Conservation (phyloP, 1,140 invertebrate species). For the Lepeophtheirus salmonis region DNA sequence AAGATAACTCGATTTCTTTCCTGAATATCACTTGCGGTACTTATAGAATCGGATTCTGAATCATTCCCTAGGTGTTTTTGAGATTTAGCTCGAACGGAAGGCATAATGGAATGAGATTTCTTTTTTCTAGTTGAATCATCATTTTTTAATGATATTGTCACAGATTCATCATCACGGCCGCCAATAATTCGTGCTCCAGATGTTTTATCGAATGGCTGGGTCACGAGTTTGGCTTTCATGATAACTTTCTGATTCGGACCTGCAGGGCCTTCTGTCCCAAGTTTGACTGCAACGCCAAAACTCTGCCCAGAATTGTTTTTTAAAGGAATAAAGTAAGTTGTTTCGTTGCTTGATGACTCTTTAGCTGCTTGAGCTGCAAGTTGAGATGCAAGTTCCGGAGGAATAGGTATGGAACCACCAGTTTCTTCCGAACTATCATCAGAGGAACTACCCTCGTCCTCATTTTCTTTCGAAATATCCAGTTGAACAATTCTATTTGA, state of each 20-base stretch:
- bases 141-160: background rate
- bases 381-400: slow-evolving; percentile 4
- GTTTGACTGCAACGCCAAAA: slow-evolving; percentile 18
- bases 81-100: background rate
- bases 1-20: background rate
- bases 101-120: background rate
- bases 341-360: slow-evolving; percentile 7
- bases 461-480: background rate
- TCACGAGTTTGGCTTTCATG: slow-evolving; percentile 17
- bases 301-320: slow-evolving; percentile 10
- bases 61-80: background rate
- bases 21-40: background rate
- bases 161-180: background rate
- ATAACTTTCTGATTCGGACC: slow-evolving; percentile 19
- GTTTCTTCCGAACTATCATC: background rate
- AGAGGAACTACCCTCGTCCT: background rate
- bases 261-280: slow-evolving; percentile 14
- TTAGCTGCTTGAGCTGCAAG: slow-evolving; percentile 7
- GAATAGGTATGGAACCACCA: background rate
- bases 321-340: slow-evolving; percentile 17
- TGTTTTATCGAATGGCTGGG: slow-evolving; percentile 2
- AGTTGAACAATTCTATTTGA: background rate
- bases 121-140: slow-evolving; percentile 1
- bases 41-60: background rate
- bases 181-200: background rate